Conservation (phyloP, 2,888 invertebrate genomes). For the Apomyelois bistriatella region DNA sequence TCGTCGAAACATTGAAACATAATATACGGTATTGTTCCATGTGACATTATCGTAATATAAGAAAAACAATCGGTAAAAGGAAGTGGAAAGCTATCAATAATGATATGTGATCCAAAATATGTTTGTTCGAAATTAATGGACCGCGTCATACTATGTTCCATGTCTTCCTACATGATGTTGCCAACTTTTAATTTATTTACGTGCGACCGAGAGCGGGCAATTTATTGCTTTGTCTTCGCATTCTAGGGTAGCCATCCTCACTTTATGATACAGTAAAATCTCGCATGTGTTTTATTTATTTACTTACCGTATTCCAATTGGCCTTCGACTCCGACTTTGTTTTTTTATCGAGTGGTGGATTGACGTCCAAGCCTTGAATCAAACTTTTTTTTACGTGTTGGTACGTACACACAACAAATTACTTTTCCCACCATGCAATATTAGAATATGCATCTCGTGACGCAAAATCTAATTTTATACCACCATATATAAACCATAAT, state of each 20-base stretch:
- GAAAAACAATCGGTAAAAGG: conserved; percentile 3
- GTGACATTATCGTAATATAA: neutral
- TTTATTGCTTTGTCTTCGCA: conserved; percentile 34
- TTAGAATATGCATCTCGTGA: no score
- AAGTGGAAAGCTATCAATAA: conserved; percentile 7
- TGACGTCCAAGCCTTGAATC: no score
- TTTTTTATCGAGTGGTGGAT: no score
- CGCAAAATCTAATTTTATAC: no score
- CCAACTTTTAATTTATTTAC: conserved; percentile 44
- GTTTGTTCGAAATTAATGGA: conserved; percentile 33
- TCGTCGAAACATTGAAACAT: neutral
- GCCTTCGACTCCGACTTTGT: no score
- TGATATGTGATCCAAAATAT: conserved; percentile 13
- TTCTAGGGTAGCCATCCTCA: neutral
- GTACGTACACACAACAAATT: no score
- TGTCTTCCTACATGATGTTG: conserved; percentile 28
- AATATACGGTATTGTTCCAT: neutral
- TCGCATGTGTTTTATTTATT: no score
- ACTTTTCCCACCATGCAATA: no score
- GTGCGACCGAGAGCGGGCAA: conserved; percentile 21
- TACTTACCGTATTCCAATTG: no score
- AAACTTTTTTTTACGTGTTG: no score
- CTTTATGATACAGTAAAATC: neutral
- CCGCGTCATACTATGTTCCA: conserved; percentile 27
- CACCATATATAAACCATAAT: no score